Base-by-base conservation (phyloP, 1,140 invertebrate species). In the Sminthurides bifidus region DNA sequence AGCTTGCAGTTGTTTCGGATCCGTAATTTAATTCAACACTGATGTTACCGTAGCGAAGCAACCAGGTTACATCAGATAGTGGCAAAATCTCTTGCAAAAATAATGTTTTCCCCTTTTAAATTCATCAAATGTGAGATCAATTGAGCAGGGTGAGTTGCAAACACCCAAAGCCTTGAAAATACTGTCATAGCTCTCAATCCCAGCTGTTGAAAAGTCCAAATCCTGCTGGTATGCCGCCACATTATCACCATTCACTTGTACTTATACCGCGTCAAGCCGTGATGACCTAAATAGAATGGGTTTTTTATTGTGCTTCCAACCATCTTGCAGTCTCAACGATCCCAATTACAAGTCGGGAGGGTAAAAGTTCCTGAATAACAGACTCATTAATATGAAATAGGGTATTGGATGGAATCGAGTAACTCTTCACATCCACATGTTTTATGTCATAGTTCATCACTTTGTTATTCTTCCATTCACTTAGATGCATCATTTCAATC, bases 281-380 rank as follows among this genome's bases (percentile, higher is more conserved):
- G 50, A 26, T 54, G 5, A 19, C 54, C n/a, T 33, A 64, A 64
- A 19, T 24, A 26, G 50, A 58, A 61, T 10, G 62, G 59, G n/a
- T 58, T 58, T 38, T 17, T 29, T 17, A n/a, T 8, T 53, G 41
- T 45, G 10, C 1, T 52, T 35, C 54, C 59, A 45, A 45, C 27
- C 3, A 63, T 48, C 46, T 46, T 35, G 21, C 14, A 37, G 59
- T 52, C 29, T 6, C n/a, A 2, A 66, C 52, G 24, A 65, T 33
- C 0, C 14, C 50, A 30, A 66, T 27, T 8, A 58, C 38, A 23
- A 61, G 10, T 26, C 60, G 38, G 21, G 52, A 44, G 8, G 65
- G 63, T 29, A 63, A 19, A 37, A 51, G 44, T 8, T 56, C 56
- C n/a, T 14, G 37, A 27, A 65, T 35, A 3, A 66, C 17, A 54